These are phyloP conservation scores for Adrianichthys oophorus DNA, from an alignment of 2,797 vertebrate genomes.

Conservation along the genomic window DNA sequence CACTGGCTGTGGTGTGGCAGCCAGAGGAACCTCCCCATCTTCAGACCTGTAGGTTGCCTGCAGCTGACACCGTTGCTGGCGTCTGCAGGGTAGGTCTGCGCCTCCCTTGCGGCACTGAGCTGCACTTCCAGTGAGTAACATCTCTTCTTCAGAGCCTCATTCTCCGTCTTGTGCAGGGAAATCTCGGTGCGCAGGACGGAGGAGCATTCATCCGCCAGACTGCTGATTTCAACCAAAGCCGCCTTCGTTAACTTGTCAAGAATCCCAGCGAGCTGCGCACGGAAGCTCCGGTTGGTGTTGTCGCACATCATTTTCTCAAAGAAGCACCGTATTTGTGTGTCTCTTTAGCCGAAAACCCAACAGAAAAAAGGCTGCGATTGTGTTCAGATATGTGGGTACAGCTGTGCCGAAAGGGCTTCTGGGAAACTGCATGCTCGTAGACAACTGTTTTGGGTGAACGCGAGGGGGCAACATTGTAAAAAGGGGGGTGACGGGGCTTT, in stretches of 20 bases:
- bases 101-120: slow-evolving; percentile 70
- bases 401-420: slow-evolving; percentile 62
- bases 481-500: background rate
- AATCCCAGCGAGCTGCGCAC: slow-evolving; percentile 70
- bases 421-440: slow-evolving; percentile 34
- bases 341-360: slow-evolving; percentile 4
- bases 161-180: slow-evolving; percentile 74
- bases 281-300: slow-evolving; percentile 70
- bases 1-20: background rate
- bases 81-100: slow-evolving; percentile 40
- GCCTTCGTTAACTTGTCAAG: slow-evolving; percentile 77
- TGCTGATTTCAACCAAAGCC: slow-evolving; percentile 75
- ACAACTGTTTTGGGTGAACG: slow-evolving; percentile 7
- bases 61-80: slow-evolving; percentile 34
- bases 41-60: slow-evolving; percentile 48
- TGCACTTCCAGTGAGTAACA: slow-evolving; percentile 77
- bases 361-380: slow-evolving; percentile 10
- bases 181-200: slow-evolving; percentile 76
- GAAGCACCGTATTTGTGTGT: slow-evolving; percentile 3
- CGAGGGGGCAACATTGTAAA: slow-evolving; percentile 18
- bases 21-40: background rate
- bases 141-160: slow-evolving; percentile 76
- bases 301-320: slow-evolving; percentile 69
- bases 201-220: slow-evolving; percentile 78
- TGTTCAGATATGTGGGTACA: slow-evolving; percentile 23